Conservation (phyloP, 2,113 vertebrate genomes). For the Phasianus colchicus region DNA sequence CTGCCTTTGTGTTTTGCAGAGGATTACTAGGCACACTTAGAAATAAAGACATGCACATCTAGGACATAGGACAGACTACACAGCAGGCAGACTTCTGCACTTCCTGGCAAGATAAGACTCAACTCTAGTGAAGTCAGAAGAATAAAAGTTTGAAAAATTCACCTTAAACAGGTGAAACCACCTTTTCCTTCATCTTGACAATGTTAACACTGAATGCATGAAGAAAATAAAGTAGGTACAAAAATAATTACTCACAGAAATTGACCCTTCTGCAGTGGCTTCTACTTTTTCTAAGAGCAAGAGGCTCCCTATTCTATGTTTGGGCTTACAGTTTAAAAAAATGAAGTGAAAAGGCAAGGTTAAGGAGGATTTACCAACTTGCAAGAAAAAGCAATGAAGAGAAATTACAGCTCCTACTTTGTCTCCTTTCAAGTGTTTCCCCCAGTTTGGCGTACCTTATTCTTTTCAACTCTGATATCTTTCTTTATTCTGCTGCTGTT, state of each 20-base stretch:
- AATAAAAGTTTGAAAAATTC: background rate
- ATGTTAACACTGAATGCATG: background rate
- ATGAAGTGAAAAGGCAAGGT: background rate
- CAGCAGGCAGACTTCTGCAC: background rate
- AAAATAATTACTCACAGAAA: background rate
- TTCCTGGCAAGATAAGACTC: background rate
- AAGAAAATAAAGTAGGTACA: background rate
- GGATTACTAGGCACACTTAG: background rate
- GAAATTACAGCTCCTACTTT: background rate
- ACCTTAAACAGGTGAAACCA: background rate
- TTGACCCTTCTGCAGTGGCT: background rate
- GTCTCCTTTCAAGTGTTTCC: background rate
- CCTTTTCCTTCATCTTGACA: background rate
- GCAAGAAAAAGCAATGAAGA: background rate
- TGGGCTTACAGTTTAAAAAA: background rate
- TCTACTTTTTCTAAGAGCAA: background rate
- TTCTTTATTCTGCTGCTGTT: background rate
- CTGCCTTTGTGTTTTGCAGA: background rate
- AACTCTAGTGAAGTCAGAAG: background rate
- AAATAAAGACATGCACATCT: background rate
- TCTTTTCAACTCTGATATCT: background rate
- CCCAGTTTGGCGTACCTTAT: background rate
- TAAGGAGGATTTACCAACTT: background rate
- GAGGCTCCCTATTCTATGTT: background rate
- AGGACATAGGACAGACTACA: background rate